phyloP scores from a whole-genome alignment of 2,113 vertebrate species.

The Garra rufa region DNA sequence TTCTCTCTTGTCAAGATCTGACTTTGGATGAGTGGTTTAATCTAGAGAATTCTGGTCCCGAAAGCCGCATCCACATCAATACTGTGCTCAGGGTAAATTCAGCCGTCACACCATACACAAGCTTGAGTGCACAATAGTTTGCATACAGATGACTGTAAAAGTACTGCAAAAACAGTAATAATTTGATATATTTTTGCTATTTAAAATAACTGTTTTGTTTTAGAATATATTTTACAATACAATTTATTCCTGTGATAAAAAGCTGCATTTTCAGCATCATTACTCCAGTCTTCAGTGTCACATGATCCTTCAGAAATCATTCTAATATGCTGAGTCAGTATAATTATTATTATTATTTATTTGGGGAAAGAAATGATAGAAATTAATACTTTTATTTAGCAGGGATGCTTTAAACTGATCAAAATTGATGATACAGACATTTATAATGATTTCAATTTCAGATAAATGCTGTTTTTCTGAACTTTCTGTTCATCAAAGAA shows the following conservation, averaged over 20 bases:
- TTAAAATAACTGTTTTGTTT: not conserved
- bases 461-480: no score
- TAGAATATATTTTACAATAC: not conserved
- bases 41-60: constrained; percentile 80
- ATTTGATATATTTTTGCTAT: not conserved
- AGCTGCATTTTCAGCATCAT: not conserved
- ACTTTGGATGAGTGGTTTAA: constrained; percentile 88
- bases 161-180: not conserved
- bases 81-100: constrained; percentile 79
- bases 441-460: no score
- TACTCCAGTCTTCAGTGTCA: not conserved
- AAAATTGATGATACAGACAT: no score
- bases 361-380: no score
- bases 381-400: no score
- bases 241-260: not conserved
- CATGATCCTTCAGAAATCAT: constrained; percentile 7
- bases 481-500: no score
- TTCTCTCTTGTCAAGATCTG: constrained; percentile 79
- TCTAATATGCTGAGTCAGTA: not conserved
- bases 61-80: constrained; percentile 87
- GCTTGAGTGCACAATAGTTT: not conserved
- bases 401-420: no score
- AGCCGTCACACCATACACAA: constrained; percentile 32
- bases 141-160: not conserved
- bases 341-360: no score